Evolutionary conservation across 1,140 invertebrate genomes (phyloP), one percentile per base, ranked within the genome.

Genomic region (Drosophila sechellia): DNA sequence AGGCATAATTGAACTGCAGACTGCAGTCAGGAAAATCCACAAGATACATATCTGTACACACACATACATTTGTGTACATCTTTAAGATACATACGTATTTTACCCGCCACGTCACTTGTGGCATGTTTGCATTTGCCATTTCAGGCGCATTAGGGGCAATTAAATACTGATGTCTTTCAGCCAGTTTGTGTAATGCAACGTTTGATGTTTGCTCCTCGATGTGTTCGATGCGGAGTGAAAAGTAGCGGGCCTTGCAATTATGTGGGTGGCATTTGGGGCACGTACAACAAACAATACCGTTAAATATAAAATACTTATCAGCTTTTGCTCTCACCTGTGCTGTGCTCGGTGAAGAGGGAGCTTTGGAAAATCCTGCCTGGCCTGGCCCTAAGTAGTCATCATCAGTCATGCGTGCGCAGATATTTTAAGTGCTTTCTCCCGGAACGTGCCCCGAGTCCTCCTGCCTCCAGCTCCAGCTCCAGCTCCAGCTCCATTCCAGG

Each of bases 341-440:
- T 48, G 50, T 57, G 52, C 11, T 4, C 42, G 40, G 50, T 10
- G 13, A 10, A 5, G 20, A 15, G 25, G 48, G 5, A 42, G 42
- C 35, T 46, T 43, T 39, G 60, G 61, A 66, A 68, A 55, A 48
- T 68, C 50, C 66, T 34, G 50, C 43, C 49, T 17, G 34, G 65
- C 37, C 37, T 12, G 35, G 68, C n/a, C 69, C 69, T 72, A 60
- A 60, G 69, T 72, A 72, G 56, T 63, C 66, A 81, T 81, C 77
- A 87, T 87, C 75, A 89, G 71, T 87, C 83, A 89, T 87, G 83
- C 83, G 83, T 87, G 84, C 66, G 79, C 84, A 87, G 86, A 87
- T 87, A 87, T 89, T 87, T 87, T 87, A 87, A 87, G 83, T 87
- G 83, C 79, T 87, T 87, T 84, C 83, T 83, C 52, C 43, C 34